A percentile compares a stretch with the other conserved stretches of the same genome.
These are phyloP conservation scores for Eulemur coronatus DNA, from an alignment of 2,797 vertebrate genomes.

Conservation along the genomic window DNA sequence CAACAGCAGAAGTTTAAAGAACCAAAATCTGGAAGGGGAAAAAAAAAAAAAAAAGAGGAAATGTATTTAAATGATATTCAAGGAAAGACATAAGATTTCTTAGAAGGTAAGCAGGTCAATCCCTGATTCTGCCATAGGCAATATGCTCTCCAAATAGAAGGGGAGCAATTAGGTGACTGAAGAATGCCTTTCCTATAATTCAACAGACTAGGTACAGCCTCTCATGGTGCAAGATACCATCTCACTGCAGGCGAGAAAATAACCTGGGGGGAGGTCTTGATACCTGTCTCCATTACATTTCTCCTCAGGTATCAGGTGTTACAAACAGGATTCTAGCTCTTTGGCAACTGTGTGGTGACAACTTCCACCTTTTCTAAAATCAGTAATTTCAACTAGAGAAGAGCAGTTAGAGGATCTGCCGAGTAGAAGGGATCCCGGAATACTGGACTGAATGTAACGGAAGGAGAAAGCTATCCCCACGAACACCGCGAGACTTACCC, in stretches of 20 bases:
- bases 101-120: background rate
- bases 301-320: background rate
- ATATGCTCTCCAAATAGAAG: conserved; percentile 45
- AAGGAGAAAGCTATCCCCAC: background rate
- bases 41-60: background rate
- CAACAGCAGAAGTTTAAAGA: conserved; percentile 93
- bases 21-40: conserved; percentile 92
- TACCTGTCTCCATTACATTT: background rate
- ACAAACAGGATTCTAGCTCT: background rate
- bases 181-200: background rate
- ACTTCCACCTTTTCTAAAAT: background rate
- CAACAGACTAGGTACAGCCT: background rate
- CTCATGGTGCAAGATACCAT: background rate
- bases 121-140: background rate
- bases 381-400: background rate
- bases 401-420: too few species aligned
- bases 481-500: conserved; percentile 87
- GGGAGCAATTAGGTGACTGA: conserved; percentile 30
- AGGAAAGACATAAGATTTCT: conserved; percentile 44
- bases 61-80: conserved; percentile 58
- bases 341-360: background rate
- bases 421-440: background rate
- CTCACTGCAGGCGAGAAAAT: background rate
- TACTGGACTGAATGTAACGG: background rate
- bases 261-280: background rate